Base-by-base conservation (phyloP, 2,113 vertebrate genomes). In the Hypomesus transpacificus region DNA sequence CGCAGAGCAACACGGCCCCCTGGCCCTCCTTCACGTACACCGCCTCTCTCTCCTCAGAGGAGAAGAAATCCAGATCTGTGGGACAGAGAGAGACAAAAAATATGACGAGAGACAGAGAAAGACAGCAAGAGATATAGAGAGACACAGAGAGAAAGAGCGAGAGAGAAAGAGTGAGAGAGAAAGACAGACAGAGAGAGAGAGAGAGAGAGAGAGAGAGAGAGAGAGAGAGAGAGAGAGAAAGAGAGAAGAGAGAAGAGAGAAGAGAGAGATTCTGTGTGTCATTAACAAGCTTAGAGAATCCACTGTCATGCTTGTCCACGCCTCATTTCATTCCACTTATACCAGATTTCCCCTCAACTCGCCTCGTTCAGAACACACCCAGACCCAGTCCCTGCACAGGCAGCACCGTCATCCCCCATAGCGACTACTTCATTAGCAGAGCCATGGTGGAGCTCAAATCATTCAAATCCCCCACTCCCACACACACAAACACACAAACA, bases 1-100 rank as follows among this genome's bases (percentile, higher is more conserved):
- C 94, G 65, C 97, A 99, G 56, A 99, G 93, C 77, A 98, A 91
- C 46, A 98, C 94, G 4, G 93, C 95, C 28, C 96, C 96, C 75
- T 96, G 94, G 16, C 96, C 96, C 85, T 96, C 96, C 73, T 92
- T 94, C 3, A 98, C 92, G 64, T 85, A 84, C 75, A 99, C 96
- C 0, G 94, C 91, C 14, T 91, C 91, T 51, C 96, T 93, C 50
- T 98, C 96, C 65, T 99, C 97, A 0, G 94, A 94, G 11, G 95
- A 94, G 84, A 99, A 99, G 46, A 94, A 91, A 83, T 99, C 95
- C 3, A 99, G 90, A 82, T 96, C 97, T 99, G 63, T 68, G 46
- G 82, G 60, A 84, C 50, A 28, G 1, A 61, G 70, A 75, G 1
- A 60, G 57, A 54, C 16, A 14, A 34, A 5, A 6, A 4, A 20